Percentiles rank a stretch among this genome's conserved stretches.
Conservation (phyloP, 2,797 vertebrate species). For the Sebastes vulpes region DNA sequence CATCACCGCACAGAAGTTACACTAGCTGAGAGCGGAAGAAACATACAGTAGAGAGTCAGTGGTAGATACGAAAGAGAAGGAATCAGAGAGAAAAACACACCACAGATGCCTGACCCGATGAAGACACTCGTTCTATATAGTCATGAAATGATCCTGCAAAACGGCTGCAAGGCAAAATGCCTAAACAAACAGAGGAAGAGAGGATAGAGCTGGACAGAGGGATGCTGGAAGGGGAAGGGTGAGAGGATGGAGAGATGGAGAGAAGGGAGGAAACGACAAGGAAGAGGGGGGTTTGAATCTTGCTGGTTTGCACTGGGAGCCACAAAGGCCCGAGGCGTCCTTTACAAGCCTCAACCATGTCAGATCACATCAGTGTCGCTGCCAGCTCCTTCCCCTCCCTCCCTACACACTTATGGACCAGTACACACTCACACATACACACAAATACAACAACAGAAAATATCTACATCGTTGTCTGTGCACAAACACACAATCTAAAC, state of each 20-base stretch:
- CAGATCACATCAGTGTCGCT: slow-evolving; percentile 75
- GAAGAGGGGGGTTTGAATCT: not conserved
- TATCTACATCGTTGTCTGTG: not conserved
- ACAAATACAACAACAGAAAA: not conserved
- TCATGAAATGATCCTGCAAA: slow-evolving; percentile 22
- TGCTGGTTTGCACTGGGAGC: slow-evolving; percentile 44
- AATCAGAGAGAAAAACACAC: slow-evolving; percentile 8
- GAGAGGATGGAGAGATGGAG: not conserved
- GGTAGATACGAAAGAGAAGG: not conserved
- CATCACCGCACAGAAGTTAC: not conserved
- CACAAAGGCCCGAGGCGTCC: slow-evolving; percentile 63
- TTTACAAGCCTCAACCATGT: slow-evolving; percentile 72
- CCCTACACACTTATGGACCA: slow-evolving; percentile 17
- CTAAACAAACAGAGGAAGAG: slow-evolving; percentile 1
- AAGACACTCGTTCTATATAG: slow-evolving; percentile 27
- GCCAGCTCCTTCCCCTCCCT: slow-evolving; percentile 42
- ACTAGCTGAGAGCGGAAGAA: slow-evolving; percentile 11
- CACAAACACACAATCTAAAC: slow-evolving; percentile 19
- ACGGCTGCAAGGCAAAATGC: slow-evolving; percentile 16
- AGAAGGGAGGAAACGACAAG: not conserved
- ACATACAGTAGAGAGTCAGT: not conserved
- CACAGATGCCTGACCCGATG: slow-evolving; percentile 4
- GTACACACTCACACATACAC: slow-evolving; percentile 9
- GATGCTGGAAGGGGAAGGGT: slow-evolving; percentile 19
- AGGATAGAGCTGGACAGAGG: slow-evolving; percentile 9